Percentiles rank a stretch among this genome's conserved stretches.
These are phyloP conservation scores for Leptinotarsa lineolata DNA, from an alignment of 1,140 invertebrate genomes.

Conservation along the genomic window DNA sequence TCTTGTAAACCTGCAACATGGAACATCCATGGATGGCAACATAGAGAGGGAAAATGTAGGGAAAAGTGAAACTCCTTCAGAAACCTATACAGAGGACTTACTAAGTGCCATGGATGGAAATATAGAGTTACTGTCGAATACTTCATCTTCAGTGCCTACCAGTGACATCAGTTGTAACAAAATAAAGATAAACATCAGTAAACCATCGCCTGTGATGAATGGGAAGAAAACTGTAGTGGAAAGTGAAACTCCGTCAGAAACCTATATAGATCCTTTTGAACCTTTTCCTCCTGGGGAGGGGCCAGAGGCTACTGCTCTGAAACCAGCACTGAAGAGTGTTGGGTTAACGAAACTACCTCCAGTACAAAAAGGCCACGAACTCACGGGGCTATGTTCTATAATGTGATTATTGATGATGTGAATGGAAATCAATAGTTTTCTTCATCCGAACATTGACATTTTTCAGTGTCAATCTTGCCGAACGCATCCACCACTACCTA, in stretches of 20 bases:
- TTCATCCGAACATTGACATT: no score
- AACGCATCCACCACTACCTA: no score
- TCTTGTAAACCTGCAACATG: slow-evolving; percentile 49
- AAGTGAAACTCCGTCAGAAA: slow-evolving; percentile 31
- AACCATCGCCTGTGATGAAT: slow-evolving; percentile 61
- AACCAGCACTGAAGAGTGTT: slow-evolving; percentile 68
- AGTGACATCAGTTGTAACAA: slow-evolving; percentile 59
- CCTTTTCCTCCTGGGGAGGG: slow-evolving; percentile 59
- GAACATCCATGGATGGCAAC: no score
- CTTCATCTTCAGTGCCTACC: slow-evolving; percentile 55
- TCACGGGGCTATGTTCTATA: slow-evolving; percentile 82
- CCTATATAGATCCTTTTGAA: slow-evolving; percentile 51
- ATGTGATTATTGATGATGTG: slow-evolving; percentile 66
- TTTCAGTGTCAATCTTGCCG: no score
- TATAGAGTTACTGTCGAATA: slow-evolving; percentile 64
- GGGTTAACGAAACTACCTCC: slow-evolving; percentile 72
- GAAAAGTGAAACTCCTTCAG: slow-evolving; percentile 55
- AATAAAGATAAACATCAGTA: slow-evolving; percentile 83
- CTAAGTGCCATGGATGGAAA: slow-evolving; percentile 71
- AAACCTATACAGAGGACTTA: slow-evolving; percentile 53
- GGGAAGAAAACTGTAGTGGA: slow-evolving; percentile 40
- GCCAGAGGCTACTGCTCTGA: slow-evolving; percentile 63
- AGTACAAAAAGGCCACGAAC: slow-evolving; percentile 73
- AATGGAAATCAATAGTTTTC: no score
- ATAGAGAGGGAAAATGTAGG: slow-evolving; percentile 57